Evolutionary conservation across 1,140 invertebrate genomes (phyloP), one percentile per base, ranked within the genome.

Genomic region (Papilio helenus): DNA sequence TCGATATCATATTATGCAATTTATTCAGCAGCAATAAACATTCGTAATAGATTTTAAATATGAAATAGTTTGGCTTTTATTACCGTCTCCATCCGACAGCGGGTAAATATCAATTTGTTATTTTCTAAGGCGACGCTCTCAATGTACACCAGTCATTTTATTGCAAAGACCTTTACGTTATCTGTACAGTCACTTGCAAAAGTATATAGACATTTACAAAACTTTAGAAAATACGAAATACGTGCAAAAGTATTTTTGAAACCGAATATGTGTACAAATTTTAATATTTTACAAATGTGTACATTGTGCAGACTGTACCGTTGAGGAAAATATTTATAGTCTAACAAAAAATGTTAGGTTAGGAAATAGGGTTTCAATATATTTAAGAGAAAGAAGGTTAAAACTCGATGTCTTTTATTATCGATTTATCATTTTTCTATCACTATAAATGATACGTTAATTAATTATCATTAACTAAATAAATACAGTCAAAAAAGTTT

Each of bases 31-130:
- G 68, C 68, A 42, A 39, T 72, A 72, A 72, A 72, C 16, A 34
- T 39, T n/a, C 2, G 18, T 44, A 20, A 46, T 72, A 42, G 10
- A 72, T 72, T 12, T 72, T 46, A 46, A 44, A 20, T 72, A 42
- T 72, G 72, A 44, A 72, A 39, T 39, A 29, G 72, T 46, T 72
- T 44, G 72, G n/a, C 23, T 46, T 72, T 72, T 42, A 72, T 72
- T 44, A 34, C 72, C 20, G 1, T 23, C 39, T 1, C 68, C 68
- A 16, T n/a, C 29, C 14, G n/a, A n/a, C 4, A 29, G 29, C 12
- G 26, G 16, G 34, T 39, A 72, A 72, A 39, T 72, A 72, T 26
- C 34, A 72, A 72, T 42, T 39, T 72, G 58, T 61, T 61, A 23
- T 61, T 61, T 26, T 20, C 12, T 61, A 20, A 26, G 20, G 58